These are phyloP conservation scores for Phortica magna DNA, from an alignment of 2,888 invertebrate genomes.

Conservation along the genomic window DNA sequence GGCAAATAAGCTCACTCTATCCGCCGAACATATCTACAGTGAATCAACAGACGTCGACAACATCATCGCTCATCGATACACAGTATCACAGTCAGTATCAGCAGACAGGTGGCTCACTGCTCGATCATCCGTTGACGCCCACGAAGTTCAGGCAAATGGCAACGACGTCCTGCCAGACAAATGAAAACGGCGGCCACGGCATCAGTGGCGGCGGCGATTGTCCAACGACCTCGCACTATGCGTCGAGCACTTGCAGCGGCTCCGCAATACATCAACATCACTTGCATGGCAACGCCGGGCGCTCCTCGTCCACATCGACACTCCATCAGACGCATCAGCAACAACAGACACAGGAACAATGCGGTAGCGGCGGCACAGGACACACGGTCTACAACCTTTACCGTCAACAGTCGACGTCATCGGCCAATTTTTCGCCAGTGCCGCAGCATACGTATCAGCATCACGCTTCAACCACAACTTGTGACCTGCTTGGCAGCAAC, in stretches of 20 bases:
- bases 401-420: conserved; percentile 76
- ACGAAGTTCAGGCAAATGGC: conserved; percentile 76
- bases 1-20: conserved; percentile 72
- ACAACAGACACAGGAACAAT: conserved; percentile 52
- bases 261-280: conserved; percentile 43
- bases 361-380: conserved; percentile 37
- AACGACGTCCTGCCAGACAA: conserved; percentile 76
- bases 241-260: conserved; percentile 34
- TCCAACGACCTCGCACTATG: conserved; percentile 53
- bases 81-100: conserved; percentile 77
- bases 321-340: conserved; percentile 60
- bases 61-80: conserved; percentile 76
- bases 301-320: conserved; percentile 69
- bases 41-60: conserved; percentile 76
- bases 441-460: conserved; percentile 77
- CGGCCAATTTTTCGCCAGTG: conserved; percentile 77
- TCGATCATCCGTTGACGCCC: conserved; percentile 77
- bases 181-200: conserved; percentile 62
- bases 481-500: conserved; percentile 75
- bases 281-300: conserved; percentile 44
- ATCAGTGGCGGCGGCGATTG: conserved; percentile 42
- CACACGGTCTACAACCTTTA: conserved; percentile 66
- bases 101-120: conserved; percentile 76
- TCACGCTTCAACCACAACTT: conserved; percentile 77
- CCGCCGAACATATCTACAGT: conserved; percentile 75